These are phyloP conservation scores for Thereva unica DNA, from an alignment of 2,888 invertebrate species.

Conservation along the genomic window DNA sequence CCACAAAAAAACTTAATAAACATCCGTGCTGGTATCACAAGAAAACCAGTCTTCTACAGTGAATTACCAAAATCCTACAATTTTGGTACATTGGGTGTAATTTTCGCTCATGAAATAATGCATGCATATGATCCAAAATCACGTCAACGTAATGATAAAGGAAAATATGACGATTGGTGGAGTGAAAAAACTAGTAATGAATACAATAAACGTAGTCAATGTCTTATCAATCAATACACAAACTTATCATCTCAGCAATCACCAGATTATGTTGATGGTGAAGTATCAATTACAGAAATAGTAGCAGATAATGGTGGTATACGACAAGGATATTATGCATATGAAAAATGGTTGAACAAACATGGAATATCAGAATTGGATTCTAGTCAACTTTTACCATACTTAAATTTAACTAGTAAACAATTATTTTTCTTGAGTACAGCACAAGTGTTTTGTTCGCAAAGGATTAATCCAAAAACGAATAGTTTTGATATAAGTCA, in stretches of 20 bases:
- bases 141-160: neutral
- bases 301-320: constrained; percentile 2
- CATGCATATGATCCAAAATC: neutral
- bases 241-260: neutral
- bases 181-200: neutral
- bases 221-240: constrained; percentile 2
- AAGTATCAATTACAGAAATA: neutral
- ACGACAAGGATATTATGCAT: neutral
- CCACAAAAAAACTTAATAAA: neutral
- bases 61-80: constrained; percentile 6
- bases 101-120: constrained; percentile 8
- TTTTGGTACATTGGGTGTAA: neutral
- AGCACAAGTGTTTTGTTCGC: neutral
- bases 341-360: neutral
- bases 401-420: neutral
- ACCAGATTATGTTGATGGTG: neutral
- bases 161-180: neutral
- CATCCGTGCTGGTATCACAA: neutral
- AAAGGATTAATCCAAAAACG: no score
- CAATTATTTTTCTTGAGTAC: constrained; percentile 4
- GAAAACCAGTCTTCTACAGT: neutral
- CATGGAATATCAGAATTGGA: neutral
- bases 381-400: neutral
- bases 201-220: neutral
- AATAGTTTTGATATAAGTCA: no score